Conservation (phyloP, 2,113 vertebrate species). For the Nipponia nippon region DNA sequence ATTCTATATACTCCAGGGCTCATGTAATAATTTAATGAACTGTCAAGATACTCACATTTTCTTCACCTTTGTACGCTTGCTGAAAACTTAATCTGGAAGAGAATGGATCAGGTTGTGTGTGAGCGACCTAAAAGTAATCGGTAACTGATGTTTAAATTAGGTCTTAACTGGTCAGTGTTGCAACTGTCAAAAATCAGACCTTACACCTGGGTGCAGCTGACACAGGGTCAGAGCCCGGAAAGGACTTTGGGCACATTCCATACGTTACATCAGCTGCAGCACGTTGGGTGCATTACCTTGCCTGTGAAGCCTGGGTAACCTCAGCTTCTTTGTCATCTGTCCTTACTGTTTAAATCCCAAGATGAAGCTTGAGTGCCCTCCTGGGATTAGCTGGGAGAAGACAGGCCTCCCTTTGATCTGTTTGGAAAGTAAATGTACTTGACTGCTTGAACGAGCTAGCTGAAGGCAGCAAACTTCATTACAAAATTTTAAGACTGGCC, state of each 20-base stretch:
- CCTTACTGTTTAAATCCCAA: neutral
- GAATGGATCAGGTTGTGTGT: constrained; percentile 71
- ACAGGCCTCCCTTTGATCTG: neutral
- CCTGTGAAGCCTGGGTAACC: neutral
- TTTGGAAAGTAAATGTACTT: neutral
- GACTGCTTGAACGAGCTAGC: neutral
- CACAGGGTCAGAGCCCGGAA: neutral
- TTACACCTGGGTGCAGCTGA: neutral
- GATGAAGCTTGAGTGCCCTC: neutral
- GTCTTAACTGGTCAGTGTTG: neutral
- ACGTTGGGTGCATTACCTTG: rapidly evolving
- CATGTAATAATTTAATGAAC: neutral
- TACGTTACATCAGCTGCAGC: rapidly evolving
- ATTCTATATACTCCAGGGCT: neutral
- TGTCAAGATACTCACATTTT: constrained; percentile 72
- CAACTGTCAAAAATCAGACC: neutral
- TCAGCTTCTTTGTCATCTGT: neutral
- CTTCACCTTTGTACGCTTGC: constrained; percentile 67
- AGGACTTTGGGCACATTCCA: neutral
- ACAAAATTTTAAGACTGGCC: neutral
- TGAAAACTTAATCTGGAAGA: constrained; percentile 76
- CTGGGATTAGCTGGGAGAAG: neutral
- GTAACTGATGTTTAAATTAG: neutral
- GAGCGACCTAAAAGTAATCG: constrained; percentile 70
- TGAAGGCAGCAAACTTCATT: neutral